Evolutionary conservation across 2,797 vertebrate genomes (phyloP).

Genomic region (Somateria mollissima): DNA sequence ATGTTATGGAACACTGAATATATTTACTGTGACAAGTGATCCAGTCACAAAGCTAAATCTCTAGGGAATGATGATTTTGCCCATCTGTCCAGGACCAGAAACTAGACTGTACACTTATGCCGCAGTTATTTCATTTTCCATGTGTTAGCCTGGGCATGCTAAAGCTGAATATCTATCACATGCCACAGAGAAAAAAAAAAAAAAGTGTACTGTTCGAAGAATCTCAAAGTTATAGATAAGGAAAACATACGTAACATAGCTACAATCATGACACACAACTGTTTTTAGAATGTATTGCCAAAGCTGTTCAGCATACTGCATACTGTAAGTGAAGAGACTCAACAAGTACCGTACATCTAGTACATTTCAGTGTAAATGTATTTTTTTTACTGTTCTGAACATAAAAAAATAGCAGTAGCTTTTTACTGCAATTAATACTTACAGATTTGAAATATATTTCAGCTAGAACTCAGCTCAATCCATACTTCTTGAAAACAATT

Average conservation of each 20-base stretch:
- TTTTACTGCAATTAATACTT: not conserved
- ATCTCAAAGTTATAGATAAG: not conserved
- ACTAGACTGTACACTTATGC: conserved; percentile 31
- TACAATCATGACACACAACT: not conserved
- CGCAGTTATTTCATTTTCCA: conserved; percentile 21
- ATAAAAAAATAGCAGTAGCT: rapidly evolving
- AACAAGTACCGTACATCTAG: not conserved
- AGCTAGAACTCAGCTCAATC: not conserved
- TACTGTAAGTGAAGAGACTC: not conserved
- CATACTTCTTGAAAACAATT: not conserved
- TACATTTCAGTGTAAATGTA: not conserved
- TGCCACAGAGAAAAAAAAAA: not conserved
- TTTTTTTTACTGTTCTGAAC: not conserved
- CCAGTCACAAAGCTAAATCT: conserved; percentile 50
- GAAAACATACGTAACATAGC: not conserved
- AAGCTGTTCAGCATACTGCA: not conserved
- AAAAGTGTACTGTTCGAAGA: not conserved
- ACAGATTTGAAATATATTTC: not conserved
- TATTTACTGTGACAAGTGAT: conserved; percentile 59
- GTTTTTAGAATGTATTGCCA: not conserved
- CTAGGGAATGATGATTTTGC: conserved; percentile 51
- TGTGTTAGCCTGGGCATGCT: not conserved
- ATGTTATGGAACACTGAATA: conserved; percentile 40
- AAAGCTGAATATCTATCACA: not conserved
- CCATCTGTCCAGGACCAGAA: conserved; percentile 53